Evolutionary conservation across 2,797 vertebrate genomes (phyloP), one percentile per base, ranked within the genome.

Genomic region (Oreochromis mossambicus): DNA sequence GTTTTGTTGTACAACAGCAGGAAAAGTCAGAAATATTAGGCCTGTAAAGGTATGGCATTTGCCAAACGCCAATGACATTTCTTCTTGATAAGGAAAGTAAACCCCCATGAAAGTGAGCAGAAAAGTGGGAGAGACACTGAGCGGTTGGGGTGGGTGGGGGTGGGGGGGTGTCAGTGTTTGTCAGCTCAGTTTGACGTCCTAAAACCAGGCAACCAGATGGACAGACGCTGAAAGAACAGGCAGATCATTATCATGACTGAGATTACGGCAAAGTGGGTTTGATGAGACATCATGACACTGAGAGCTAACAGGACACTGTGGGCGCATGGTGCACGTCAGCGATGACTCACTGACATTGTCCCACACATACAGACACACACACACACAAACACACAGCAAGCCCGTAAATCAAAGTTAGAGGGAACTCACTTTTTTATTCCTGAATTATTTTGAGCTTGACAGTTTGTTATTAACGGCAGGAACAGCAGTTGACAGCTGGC

Each of bases 31-130:
- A 84, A 58, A 84, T 82, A 89, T 86, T 78, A 34, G 66, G 46
- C 9, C 68, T 75, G 68, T 50, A 43, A 79, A 68, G 54, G 36
- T 79, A 8, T 84, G 81, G 82, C 80, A 87, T 87, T 85, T 88
- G 81, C 79, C 81, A 78, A 84, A 85, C 3, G 26, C n/a, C 38
- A n/a, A 2, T 82, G 88, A 90, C 87, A 83, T 85, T 89, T 88
- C 52, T 29, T 63, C 68, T 52, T 29, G 68, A 89, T 81, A 68
- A 56, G 80, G 68, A 86, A 82, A 56, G 26, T 13, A 78, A 90
- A 81, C 19, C 58, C 29, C 54, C 19, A 17, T 78, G 81, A 79
- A 73, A 55, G 68, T 8, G 48, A 83, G 76, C 17, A 75, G 66
- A 84, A 56, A 83, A 80, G 75, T 87, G 50, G 75, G 50, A 54